Evolutionary conservation across 2,113 vertebrate species (phyloP).

Genomic region (Ammodytes dubius): DNA sequence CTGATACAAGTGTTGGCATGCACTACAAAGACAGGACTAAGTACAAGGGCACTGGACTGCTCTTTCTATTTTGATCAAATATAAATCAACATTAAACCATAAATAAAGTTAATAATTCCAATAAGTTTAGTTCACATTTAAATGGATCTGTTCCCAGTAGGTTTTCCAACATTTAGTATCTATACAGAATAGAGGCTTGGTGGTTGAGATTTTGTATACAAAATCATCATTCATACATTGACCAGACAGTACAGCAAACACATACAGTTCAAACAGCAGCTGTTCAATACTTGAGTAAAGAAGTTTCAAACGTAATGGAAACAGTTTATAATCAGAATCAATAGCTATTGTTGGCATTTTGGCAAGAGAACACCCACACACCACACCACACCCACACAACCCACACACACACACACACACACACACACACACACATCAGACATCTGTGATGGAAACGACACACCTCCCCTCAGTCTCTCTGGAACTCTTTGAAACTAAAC

Average conservation of each 20-base stretch:
- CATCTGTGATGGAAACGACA: constrained; percentile 18
- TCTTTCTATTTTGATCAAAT: constrained; percentile 2
- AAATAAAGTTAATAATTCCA: background rate
- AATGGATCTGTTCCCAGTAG: background rate
- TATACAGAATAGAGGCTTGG: background rate
- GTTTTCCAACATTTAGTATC: background rate
- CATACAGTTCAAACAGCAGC: background rate
- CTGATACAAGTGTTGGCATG: background rate
- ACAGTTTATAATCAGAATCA: too few relatives aligned
- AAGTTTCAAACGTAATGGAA: too few relatives aligned
- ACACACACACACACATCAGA: background rate
- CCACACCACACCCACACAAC: background rate
- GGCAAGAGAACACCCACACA: too few relatives aligned
- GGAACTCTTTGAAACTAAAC: constrained; percentile 54
- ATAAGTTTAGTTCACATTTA: background rate
- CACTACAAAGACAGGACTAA: constrained; percentile 21
- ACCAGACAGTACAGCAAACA: background rate
- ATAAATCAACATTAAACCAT: background rate
- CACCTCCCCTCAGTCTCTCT: constrained; percentile 23
- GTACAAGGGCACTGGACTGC: constrained; percentile 16
- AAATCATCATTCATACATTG: background rate
- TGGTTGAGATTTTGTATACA: background rate
- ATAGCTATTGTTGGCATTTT: too few relatives aligned
- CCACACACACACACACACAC: constrained; percentile 2
- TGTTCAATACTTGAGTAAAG: too few relatives aligned